phyloP scores from a whole-genome alignment of 2,888 invertebrate species.

The Blastobasis adustella region DNA sequence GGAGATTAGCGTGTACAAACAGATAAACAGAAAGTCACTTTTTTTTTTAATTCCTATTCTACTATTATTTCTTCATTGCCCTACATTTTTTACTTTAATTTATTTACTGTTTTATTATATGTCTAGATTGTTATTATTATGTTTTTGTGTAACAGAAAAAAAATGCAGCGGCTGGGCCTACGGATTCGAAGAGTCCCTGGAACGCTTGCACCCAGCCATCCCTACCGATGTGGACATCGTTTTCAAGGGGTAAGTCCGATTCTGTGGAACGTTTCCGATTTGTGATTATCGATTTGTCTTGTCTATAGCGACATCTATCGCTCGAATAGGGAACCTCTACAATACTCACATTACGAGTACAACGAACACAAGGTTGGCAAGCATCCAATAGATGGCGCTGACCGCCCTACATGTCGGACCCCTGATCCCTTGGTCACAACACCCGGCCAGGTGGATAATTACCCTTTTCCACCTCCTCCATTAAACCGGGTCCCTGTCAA shows the following conservation, averaged over 20 bases:
- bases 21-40: neutral
- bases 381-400: neutral
- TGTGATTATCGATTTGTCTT: neutral
- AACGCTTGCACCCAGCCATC: conserved; percentile 5
- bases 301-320: neutral
- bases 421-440: neutral
- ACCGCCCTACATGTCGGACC: neutral
- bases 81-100: neutral
- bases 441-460: neutral
- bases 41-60: too few relatives aligned
- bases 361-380: neutral
- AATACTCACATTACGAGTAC: too few relatives aligned
- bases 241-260: conserved; percentile 8
- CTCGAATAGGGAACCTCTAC: neutral
- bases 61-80: neutral
- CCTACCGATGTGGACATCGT: conserved; percentile 6
- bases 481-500: too few relatives aligned
- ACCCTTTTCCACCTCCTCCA: too few relatives aligned
- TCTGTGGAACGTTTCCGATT: neutral
- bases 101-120: neutral
- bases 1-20: neutral
- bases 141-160: neutral
- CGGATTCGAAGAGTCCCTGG: neutral
- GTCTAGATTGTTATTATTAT: neutral
- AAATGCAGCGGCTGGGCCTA: neutral